Evolutionary conservation across 2,888 invertebrate genomes (phyloP).

Genomic region (Coleophora flavipennella): DNA sequence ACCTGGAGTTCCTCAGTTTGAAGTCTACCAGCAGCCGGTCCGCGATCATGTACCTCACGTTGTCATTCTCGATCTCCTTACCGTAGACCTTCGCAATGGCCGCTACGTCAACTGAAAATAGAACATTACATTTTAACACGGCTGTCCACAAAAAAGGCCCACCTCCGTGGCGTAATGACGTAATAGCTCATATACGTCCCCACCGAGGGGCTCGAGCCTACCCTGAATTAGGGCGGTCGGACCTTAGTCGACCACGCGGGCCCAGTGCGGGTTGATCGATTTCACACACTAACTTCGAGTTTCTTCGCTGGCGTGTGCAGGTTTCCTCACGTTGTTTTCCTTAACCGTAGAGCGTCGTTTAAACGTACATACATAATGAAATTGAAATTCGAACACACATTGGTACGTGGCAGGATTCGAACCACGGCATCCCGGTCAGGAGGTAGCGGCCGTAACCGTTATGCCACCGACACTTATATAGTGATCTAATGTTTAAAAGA

Average conservation of each 20-base stretch:
- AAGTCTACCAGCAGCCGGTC: conserved; percentile 80
- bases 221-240: too few relatives aligned
- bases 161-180: neutral
- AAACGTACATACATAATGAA: neutral
- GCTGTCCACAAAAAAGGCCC: neutral
- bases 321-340: too few relatives aligned
- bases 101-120: conserved; percentile 75
- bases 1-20: conserved; percentile 77
- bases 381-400: conserved; percentile 1
- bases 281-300: too few relatives aligned
- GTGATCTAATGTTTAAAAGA: neutral
- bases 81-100: conserved; percentile 81
- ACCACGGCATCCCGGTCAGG: too few relatives aligned
- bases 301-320: too few relatives aligned
- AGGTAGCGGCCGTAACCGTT: too few relatives aligned
- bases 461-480: too few relatives aligned
- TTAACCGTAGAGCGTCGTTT: neutral
- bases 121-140: neutral
- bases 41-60: conserved; percentile 77
- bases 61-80: conserved; percentile 73
- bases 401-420: too few relatives aligned
- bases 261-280: too few relatives aligned
- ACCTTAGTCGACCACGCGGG: too few relatives aligned
- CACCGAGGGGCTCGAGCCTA: too few relatives aligned
- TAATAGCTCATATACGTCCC: too few relatives aligned